Conservation (phyloP, 2,113 vertebrate genomes). For the Triplophysa tibetana region DNA sequence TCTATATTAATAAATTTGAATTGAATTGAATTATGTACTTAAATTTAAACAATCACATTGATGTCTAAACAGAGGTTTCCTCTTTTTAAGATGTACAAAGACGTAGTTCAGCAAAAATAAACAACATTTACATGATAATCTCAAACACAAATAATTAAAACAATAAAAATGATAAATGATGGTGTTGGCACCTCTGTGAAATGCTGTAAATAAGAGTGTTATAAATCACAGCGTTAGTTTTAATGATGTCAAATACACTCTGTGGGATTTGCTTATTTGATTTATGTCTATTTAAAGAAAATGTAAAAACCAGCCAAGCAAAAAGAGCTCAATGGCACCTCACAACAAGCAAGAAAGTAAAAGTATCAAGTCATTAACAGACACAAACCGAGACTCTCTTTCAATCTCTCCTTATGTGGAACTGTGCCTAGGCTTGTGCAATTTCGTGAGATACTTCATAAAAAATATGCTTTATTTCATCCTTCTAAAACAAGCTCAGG, state of each 20-base stretch:
- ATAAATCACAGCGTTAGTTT: not conserved
- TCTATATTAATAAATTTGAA: too few relatives aligned
- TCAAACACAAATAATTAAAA: not conserved
- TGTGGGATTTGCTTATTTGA: not conserved
- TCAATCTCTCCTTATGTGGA: not conserved
- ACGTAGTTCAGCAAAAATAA: not conserved
- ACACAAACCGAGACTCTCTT: not conserved
- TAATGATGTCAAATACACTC: not conserved
- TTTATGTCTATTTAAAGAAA: not conserved
- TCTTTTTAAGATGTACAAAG: too few relatives aligned
- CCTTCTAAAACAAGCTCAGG: constrained; percentile 8
- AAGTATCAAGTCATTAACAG: not conserved
- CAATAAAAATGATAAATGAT: not conserved
- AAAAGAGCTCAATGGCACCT: not conserved
- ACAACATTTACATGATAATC: not conserved
- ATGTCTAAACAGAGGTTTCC: too few relatives aligned
- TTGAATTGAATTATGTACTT: too few relatives aligned
- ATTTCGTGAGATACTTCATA: constrained; percentile 2
- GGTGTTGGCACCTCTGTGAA: not conserved
- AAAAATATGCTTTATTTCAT: constrained; percentile 13
- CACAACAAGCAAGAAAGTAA: not conserved
- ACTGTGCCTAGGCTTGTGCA: not conserved
- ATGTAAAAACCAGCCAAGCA: not conserved
- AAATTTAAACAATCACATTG: too few relatives aligned
- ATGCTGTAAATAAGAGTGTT: not conserved